These are phyloP conservation scores for Myrmecobius fasciatus DNA, from an alignment of 2,113 vertebrate genomes.

Conservation along the genomic window DNA sequence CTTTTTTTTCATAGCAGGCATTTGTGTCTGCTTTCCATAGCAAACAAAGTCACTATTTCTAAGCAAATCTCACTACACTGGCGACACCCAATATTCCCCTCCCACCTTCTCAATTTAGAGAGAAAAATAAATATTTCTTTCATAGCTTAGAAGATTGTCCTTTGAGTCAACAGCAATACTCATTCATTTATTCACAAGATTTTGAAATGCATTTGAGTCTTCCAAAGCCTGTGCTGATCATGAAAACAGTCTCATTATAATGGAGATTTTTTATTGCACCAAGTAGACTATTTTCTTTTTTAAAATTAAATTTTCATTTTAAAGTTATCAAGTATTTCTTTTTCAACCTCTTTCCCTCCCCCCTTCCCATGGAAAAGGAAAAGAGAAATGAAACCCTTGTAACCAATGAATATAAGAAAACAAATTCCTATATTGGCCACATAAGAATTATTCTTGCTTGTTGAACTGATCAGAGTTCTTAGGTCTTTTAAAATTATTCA, in stretches of 20 bases:
- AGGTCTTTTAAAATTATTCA: background rate
- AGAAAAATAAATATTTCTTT: conserved; percentile 55
- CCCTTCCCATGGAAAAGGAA: background rate
- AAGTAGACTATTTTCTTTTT: background rate
- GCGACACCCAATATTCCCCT: conserved; percentile 50
- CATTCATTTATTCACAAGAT: conserved; percentile 14
- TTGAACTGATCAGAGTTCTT: background rate
- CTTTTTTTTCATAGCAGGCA: conserved; percentile 56
- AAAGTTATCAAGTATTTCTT: background rate
- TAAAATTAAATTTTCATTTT: background rate
- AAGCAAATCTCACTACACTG: conserved; percentile 51
- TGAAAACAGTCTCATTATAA: conserved; percentile 11
- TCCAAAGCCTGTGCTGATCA: conserved; percentile 12
- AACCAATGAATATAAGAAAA: background rate
- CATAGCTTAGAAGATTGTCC: conserved; percentile 37
- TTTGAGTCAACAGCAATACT: conserved; percentile 42
- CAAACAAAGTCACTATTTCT: conserved; percentile 31
- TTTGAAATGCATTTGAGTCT: conserved; percentile 31
- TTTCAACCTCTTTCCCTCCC: background rate
- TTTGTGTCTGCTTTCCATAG: conserved; percentile 61
- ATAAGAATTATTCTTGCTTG: background rate
- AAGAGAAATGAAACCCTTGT: background rate
- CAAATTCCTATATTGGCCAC: background rate
- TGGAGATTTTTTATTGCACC: background rate
- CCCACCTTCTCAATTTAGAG: conserved; percentile 24